Percentiles rank a stretch among this genome's conserved stretches.
These are phyloP conservation scores for Pogonocherus hispidulus DNA, from an alignment of 2,888 invertebrate genomes.

Conservation along the genomic window DNA sequence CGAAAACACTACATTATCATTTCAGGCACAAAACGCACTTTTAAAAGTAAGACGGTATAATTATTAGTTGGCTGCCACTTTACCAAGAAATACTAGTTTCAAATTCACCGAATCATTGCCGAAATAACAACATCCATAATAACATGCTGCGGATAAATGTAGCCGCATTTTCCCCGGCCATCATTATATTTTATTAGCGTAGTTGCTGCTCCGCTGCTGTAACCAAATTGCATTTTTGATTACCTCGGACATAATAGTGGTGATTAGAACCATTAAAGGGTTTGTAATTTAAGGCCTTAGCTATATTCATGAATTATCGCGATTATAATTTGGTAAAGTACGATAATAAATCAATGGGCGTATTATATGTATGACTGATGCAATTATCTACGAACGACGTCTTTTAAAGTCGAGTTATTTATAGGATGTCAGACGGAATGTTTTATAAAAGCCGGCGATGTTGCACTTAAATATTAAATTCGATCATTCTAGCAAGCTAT, in stretches of 20 bases:
- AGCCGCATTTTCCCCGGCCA: not conserved
- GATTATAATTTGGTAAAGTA: not conserved
- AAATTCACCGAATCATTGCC: constrained; percentile 4
- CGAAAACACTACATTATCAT: not conserved
- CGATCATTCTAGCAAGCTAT: too few relatives aligned
- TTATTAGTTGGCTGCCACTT: not conserved
- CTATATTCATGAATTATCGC: not conserved
- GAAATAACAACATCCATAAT: constrained; percentile 11
- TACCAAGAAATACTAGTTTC: constrained; percentile 7
- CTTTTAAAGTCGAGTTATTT: not conserved
- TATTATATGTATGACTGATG: not conserved
- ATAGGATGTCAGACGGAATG: not conserved
- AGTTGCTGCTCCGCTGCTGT: not conserved
- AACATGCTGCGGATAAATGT: not conserved
- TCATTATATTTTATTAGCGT: not conserved
- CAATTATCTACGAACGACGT: not conserved
- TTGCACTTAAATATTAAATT: too few relatives aligned
- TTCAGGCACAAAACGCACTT: not conserved
- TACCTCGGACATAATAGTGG: not conserved
- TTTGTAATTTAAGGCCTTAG: not conserved
- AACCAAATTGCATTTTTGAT: constrained; percentile 17
- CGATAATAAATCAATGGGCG: not conserved
- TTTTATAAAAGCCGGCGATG: not conserved
- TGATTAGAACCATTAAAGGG: not conserved
- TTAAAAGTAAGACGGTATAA: not conserved